Conservation (phyloP, 2,113 vertebrate genomes). For the Manacus vitellinus region DNA sequence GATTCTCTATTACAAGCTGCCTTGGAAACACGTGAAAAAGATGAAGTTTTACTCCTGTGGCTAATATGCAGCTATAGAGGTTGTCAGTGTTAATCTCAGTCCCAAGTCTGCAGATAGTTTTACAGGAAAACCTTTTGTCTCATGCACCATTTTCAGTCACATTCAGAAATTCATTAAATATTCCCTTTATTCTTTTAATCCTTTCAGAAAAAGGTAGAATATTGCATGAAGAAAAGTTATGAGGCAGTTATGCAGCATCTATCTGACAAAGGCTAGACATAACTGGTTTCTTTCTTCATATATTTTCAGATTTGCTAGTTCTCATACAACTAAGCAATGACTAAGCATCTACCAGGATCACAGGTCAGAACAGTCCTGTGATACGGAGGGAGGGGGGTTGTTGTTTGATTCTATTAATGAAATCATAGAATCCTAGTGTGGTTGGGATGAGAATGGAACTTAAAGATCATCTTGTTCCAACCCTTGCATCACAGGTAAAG, state of each 20-base stretch:
- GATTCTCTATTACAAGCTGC: constrained; percentile 4
- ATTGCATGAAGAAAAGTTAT: neutral
- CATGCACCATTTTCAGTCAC: neutral
- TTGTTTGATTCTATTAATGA: neutral
- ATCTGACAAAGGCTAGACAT: neutral
- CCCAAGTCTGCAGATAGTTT: constrained; percentile 17
- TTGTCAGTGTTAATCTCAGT: neutral
- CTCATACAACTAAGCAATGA: neutral
- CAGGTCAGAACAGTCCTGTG: neutral
- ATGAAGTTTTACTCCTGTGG: constrained; percentile 8
- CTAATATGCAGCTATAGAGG: neutral
- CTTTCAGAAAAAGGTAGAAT: neutral
- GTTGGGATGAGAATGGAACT: neutral
- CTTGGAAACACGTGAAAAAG: constrained; percentile 25
- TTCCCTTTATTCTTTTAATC: neutral
- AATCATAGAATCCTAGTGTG: neutral
- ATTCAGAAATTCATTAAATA: constrained; percentile 27
- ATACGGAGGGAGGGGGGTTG: rapidly evolving
- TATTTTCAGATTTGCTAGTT: neutral
- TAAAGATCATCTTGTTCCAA: neutral
- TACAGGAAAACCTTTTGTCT: neutral
- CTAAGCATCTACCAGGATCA: neutral
- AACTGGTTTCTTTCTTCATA: neutral
- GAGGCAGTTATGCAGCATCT: neutral
- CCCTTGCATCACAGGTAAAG: neutral